Conservation (phyloP, 2,888 invertebrate genomes). For the Spilosoma lubricipeda region DNA sequence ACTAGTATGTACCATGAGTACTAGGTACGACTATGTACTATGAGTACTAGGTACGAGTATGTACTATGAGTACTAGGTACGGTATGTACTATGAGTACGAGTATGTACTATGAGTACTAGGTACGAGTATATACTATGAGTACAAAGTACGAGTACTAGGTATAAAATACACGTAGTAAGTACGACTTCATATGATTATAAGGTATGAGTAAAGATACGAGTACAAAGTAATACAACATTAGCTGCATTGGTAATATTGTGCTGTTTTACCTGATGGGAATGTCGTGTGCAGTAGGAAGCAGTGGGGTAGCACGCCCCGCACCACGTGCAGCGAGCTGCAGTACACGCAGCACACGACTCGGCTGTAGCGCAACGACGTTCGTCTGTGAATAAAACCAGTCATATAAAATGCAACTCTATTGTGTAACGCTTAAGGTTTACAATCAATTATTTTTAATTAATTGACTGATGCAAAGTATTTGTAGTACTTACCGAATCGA, state of each 20-base stretch:
- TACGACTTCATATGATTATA: not conserved
- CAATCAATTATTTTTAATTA: too few species aligned
- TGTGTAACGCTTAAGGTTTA: not conserved
- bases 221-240: too few species aligned
- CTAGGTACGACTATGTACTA: too few species aligned
- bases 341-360: slow-evolving; percentile 75
- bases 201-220: too few species aligned
- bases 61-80: too few species aligned
- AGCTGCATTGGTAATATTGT: too few species aligned
- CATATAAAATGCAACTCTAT: not conserved
- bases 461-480: not conserved
- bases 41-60: too few species aligned
- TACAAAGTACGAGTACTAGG: not conserved
- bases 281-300: slow-evolving; percentile 67
- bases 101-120: too few species aligned
- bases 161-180: not conserved
- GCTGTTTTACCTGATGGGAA: slow-evolving; percentile 48
- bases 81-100: too few species aligned
- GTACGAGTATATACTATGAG: too few species aligned
- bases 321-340: slow-evolving; percentile 80
- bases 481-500: slow-evolving; percentile 62
- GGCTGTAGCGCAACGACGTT: slow-evolving; percentile 63
- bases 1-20: too few species aligned
- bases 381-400: slow-evolving; percentile 54
- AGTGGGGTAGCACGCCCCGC: slow-evolving; percentile 70